These are phyloP conservation scores for Brachionus rotundiformis DNA, from an alignment of 1,140 invertebrate genomes.

Conservation along the genomic window DNA sequence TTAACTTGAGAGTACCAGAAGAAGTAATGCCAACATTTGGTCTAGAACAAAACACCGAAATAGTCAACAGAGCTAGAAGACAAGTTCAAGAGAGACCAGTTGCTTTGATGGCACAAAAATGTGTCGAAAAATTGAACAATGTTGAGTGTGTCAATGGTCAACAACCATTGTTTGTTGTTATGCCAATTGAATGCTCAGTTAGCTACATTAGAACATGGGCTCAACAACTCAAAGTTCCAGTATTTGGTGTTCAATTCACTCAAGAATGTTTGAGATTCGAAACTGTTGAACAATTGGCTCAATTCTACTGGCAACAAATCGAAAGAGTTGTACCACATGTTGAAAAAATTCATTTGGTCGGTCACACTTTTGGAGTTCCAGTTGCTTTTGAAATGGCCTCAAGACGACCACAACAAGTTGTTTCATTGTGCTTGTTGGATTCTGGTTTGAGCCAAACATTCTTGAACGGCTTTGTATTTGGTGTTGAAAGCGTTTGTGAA, in stretches of 20 bases:
- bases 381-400: slow-evolving; percentile 47
- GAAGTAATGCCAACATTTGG: not conserved
- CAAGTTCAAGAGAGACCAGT: slow-evolving; percentile 29
- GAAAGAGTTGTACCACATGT: slow-evolving; percentile 26
- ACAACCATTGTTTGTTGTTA: slow-evolving; percentile 37
- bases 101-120: not conserved
- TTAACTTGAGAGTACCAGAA: not conserved
- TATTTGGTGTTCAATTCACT: slow-evolving; percentile 2
- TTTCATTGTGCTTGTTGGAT: slow-evolving; percentile 29
- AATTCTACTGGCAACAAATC: slow-evolving; percentile 46
- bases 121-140: slow-evolving; percentile 5
- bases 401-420: slow-evolving; percentile 16
- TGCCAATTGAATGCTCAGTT: slow-evolving; percentile 15
- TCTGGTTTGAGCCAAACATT: slow-evolving; percentile 42
- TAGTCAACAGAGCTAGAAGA: not conserved
- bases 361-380: slow-evolving; percentile 30
- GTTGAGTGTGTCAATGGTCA: slow-evolving; percentile 26
- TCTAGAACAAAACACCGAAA: not conserved
- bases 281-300: slow-evolving; percentile 35
- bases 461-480: not conserved
- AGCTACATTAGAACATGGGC: slow-evolving; percentile 22
- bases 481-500: not conserved
- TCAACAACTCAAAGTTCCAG: slow-evolving; percentile 31
- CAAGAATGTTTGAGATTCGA: slow-evolving; percentile 9
- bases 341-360: slow-evolving; percentile 6